phyloP scores from a whole-genome alignment of 2,888 invertebrate species.

The Ganaspis brasiliensis region DNA sequence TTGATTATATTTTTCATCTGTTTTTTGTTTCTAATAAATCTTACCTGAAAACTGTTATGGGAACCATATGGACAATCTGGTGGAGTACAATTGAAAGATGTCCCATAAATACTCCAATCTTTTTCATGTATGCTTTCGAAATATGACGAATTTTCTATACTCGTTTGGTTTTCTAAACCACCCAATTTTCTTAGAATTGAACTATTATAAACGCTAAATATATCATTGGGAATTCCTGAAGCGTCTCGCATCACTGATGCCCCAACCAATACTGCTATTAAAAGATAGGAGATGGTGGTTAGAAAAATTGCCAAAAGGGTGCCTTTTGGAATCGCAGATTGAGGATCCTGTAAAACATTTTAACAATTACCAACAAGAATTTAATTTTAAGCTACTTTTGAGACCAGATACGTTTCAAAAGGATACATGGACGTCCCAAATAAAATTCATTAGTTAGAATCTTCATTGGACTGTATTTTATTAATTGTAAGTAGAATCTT shows the following conservation, averaged over 20 bases:
- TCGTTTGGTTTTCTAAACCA: constrained; percentile 54
- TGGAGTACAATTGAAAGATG: constrained; percentile 82
- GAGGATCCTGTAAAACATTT: constrained; percentile 86
- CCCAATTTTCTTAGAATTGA: constrained; percentile 46
- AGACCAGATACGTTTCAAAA: too few relatives aligned
- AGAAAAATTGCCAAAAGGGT: constrained; percentile 94
- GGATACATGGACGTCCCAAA: too few relatives aligned
- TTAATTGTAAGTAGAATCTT: too few relatives aligned
- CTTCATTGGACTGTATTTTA: too few relatives aligned
- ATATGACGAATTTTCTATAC: constrained; percentile 55
- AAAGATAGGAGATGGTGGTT: constrained; percentile 92
- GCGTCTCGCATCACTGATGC: constrained; percentile 90
- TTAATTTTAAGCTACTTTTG: neutral
- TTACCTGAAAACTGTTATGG: constrained; percentile 90
- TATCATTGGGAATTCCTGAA: constrained; percentile 85
- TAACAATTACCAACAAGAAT: neutral
- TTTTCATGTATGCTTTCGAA: constrained; percentile 50
- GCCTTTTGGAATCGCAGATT: constrained; percentile 94
- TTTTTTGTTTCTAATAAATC: too few relatives aligned
- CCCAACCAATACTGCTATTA: constrained; percentile 91
- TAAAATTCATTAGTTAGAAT: too few relatives aligned
- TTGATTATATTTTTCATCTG: neutral
- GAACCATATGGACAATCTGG: constrained; percentile 86
- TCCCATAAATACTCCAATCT: constrained; percentile 78
- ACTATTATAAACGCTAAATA: constrained; percentile 69